Evolutionary conservation across 2,888 invertebrate genomes (phyloP).

Genomic region (Zygogramma bicolorata): DNA sequence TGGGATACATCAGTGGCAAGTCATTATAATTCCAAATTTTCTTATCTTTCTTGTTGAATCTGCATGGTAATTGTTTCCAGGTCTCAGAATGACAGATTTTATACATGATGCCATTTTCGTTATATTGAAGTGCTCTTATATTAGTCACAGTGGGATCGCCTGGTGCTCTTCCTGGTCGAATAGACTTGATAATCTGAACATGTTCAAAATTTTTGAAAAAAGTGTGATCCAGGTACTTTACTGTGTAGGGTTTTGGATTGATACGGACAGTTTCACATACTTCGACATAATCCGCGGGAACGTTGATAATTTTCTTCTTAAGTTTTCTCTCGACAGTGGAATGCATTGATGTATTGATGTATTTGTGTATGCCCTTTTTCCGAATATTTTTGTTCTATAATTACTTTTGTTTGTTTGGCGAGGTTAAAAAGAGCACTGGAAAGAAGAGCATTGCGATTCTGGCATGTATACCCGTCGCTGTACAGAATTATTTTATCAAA

Average conservation of each 20-base stretch:
- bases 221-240: slow-evolving; percentile 27
- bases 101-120: slow-evolving; percentile 8
- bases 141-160: slow-evolving; percentile 15
- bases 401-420: slow-evolving; percentile 19
- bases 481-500: slow-evolving; percentile 4
- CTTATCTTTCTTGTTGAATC: background rate
- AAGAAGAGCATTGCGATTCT: slow-evolving; percentile 11
- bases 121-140: slow-evolving; percentile 16
- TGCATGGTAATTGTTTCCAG: background rate
- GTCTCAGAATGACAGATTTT: background rate
- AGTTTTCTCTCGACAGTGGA: slow-evolving; percentile 34
- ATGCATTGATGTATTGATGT: slow-evolving; percentile 39
- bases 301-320: slow-evolving; percentile 32
- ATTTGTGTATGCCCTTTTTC: slow-evolving; percentile 44
- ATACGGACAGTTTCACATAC: too few relatives aligned
- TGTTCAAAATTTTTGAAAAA: slow-evolving; percentile 23
- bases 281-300: slow-evolving; percentile 36
- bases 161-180: slow-evolving; percentile 7
- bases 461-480: slow-evolving; percentile 16
- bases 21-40: background rate
- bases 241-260: background rate
- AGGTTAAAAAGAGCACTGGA: slow-evolving; percentile 26
- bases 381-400: slow-evolving; percentile 37
- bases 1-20: background rate
- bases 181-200: slow-evolving; percentile 8